A percentile compares a stretch with the other conserved stretches of the same genome.
Conservation (phyloP, 2,797 vertebrate genomes). For the Centroberyx gerrardi region DNA sequence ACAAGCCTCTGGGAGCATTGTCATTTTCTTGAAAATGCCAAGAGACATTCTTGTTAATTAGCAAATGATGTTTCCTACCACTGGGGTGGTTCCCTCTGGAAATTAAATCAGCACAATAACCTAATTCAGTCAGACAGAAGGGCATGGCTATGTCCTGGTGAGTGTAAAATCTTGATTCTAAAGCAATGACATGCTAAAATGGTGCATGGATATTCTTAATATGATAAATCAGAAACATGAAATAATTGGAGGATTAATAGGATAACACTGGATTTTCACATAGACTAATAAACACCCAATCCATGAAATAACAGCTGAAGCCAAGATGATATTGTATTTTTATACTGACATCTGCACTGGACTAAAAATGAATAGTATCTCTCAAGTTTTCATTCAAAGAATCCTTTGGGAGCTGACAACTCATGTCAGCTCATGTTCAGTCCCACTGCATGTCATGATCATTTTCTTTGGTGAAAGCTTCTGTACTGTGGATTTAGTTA, state of each 20-base stretch:
- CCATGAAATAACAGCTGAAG: background rate
- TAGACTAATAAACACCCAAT: background rate
- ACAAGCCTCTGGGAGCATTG: conserved; percentile 57
- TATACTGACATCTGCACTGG: conserved; percentile 7
- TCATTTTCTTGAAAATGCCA: conserved; percentile 73
- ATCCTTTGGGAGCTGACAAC: background rate
- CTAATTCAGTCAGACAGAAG: conserved; percentile 74
- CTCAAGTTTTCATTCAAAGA: conserved; percentile 4
- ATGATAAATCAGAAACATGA: conserved; percentile 14
- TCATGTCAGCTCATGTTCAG: background rate
- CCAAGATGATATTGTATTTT: background rate
- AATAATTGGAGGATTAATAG: too few relatives aligned
- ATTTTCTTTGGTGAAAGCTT: background rate
- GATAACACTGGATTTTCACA: too few relatives aligned
- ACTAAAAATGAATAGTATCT: conserved; percentile 14
- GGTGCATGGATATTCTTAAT: conserved; percentile 24
- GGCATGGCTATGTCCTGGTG: conserved; percentile 23
- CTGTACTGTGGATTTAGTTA: background rate
- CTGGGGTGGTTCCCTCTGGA: conserved; percentile 74
- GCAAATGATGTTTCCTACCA: conserved; percentile 75
- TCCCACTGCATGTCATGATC: background rate
- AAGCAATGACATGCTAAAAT: conserved; percentile 20
- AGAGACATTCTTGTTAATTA: conserved; percentile 81
- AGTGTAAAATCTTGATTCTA: conserved; percentile 42
- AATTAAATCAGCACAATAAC: conserved; percentile 81